These are phyloP conservation scores for Koerneria pararmatus DNA, from an alignment of 2,888 invertebrate species.

Conservation along the genomic window DNA sequence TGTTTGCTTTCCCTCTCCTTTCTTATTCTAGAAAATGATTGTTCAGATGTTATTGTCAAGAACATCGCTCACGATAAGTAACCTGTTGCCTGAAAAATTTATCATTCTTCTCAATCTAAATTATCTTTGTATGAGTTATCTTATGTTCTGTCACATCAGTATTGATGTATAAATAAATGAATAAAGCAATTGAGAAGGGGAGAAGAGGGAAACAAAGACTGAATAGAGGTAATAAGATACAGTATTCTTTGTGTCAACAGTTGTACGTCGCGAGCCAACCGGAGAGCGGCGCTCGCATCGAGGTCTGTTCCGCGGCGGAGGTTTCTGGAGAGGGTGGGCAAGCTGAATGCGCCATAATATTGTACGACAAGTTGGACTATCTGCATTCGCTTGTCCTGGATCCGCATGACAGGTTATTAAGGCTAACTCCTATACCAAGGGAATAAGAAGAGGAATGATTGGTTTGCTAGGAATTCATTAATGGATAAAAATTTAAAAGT, in stretches of 20 bases:
- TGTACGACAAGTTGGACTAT: constrained; percentile 29
- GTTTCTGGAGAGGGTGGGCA: not conserved
- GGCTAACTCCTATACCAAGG: not conserved
- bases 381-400: constrained; percentile 36
- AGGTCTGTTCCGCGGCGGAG: not conserved
- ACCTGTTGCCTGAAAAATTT: not conserved
- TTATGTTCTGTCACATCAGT: too few species aligned
- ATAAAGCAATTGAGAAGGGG: too few species aligned
- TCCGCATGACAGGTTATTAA: constrained; percentile 36
- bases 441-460: not conserved
- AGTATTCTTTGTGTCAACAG: not conserved
- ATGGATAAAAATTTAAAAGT: too few species aligned
- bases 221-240: too few species aligned
- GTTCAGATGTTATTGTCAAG: not conserved
- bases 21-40: not conserved
- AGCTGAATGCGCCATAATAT: constrained; percentile 23
- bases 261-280: constrained; percentile 17
- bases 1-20: too few species aligned
- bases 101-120: not conserved
- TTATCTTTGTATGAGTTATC: too few species aligned
- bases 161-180: too few species aligned
- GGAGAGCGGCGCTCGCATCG: constrained; percentile 20
- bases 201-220: too few species aligned
- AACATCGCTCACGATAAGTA: not conserved
- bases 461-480: too few species aligned